Base-by-base conservation (phyloP, 1,140 invertebrate genomes). In the Arion vulgaris region DNA sequence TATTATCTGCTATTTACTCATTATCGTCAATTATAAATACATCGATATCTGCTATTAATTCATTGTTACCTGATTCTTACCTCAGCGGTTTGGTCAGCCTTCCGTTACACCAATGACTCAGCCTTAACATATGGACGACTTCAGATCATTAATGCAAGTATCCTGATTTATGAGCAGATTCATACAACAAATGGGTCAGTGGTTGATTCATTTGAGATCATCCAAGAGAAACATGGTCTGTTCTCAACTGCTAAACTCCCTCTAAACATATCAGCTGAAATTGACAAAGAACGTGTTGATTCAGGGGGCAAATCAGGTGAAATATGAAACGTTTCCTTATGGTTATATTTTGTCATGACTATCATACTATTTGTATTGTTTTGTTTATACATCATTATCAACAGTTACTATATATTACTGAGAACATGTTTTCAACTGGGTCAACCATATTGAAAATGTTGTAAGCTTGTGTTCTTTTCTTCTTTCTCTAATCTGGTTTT, bases 101-200 rank as follows among this genome's bases (percentile, higher is more conserved):
- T 88, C 66, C 72, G 79, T 96, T 98, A 93, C 98, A 82, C 71
- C 28, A 84, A 86, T 66, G 73, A 77, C 15, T 82, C 85, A n/a
- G 66, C 87, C 4, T 86, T 98, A 92, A 97, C 97, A 32, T 99
- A 97, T 91, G 96, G 96, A 1, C 93, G 96, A 83, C 91, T 99
- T 90, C 94, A 94, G 85, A 95, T 95, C 0, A 93, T 94, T 87
- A 99, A 99, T 91, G 91, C 89, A 28, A 96, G 97, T 13, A 97
- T 98, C 93, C 88, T 99, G 13, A 95, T 97, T 90, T 93, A 98
- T 84, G 96, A 98, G 92, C 97, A 99, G 94, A 95, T 98, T 39
- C 97, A 96, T 15, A 71, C 83, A 17, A 66, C 80, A 32, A 76
- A 80, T 71, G 81, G 80, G 41, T 34, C 69, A n/a, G 78, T 88